Conservation (phyloP, 2,888 invertebrate genomes). For the Lasioglossum zephyrum region DNA sequence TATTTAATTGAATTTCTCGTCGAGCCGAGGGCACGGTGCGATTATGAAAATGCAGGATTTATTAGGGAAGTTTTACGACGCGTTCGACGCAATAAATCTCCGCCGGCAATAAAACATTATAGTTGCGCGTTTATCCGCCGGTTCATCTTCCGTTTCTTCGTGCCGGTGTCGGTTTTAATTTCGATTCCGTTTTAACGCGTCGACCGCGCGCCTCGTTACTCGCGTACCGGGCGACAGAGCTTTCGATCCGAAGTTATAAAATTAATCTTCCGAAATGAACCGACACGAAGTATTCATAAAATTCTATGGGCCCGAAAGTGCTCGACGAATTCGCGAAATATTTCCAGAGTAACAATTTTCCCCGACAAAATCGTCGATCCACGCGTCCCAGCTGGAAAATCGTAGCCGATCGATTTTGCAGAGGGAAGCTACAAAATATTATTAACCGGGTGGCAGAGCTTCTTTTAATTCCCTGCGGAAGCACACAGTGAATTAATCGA, state of each 20-base stretch:
- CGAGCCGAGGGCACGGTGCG: slow-evolving; percentile 10
- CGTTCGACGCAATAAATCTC: slow-evolving; percentile 34
- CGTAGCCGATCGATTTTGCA: background rate
- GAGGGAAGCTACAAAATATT: background rate
- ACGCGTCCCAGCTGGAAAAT: background rate
- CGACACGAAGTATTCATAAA: background rate
- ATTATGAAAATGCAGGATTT: slow-evolving; percentile 39
- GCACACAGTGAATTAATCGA: background rate
- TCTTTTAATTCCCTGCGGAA: background rate
- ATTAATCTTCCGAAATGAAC: slow-evolving; percentile 16
- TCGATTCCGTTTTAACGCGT: slow-evolving; percentile 18
- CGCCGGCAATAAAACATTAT: slow-evolving; percentile 42
- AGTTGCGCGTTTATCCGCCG: slow-evolving; percentile 28
- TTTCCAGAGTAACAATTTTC: background rate
- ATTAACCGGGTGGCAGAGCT: background rate
- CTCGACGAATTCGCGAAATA: background rate
- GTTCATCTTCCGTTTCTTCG: background rate
- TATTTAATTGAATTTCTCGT: slow-evolving; percentile 36
- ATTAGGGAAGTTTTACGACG: slow-evolving; percentile 44
- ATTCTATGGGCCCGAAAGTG: background rate
- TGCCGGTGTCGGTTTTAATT: slow-evolving; percentile 8
- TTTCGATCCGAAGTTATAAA: slow-evolving; percentile 17
- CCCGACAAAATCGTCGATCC: background rate
- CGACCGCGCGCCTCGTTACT: slow-evolving; percentile 7
- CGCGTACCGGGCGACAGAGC: background rate